Conservation (phyloP, 2,797 vertebrate genomes). For the Syndactyla subalaris region DNA sequence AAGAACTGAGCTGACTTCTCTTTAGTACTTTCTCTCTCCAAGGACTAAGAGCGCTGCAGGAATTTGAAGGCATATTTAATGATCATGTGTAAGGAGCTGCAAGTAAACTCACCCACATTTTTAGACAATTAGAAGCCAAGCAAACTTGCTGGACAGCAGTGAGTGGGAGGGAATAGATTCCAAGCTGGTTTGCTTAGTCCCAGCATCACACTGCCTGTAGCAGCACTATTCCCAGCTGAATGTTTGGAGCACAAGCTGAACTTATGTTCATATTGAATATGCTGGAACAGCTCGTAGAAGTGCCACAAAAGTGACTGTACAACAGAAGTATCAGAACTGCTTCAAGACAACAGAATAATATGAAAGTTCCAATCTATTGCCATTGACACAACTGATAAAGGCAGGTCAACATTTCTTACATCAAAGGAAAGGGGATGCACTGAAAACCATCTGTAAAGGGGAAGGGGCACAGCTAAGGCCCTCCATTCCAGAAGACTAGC, state of each 20-base stretch:
- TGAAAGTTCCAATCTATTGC: background rate
- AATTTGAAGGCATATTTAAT: background rate
- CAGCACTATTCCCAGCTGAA: background rate
- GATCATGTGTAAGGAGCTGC: background rate
- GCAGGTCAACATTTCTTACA: background rate
- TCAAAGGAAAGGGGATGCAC: background rate
- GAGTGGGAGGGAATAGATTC: background rate
- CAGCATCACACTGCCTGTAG: background rate
- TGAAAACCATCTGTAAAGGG: background rate
- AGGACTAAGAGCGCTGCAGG: background rate
- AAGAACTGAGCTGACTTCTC: background rate
- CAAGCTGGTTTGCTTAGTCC: background rate
- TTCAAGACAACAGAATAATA: background rate
- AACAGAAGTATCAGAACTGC: background rate
- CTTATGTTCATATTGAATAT: background rate
- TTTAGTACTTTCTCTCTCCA: background rate
- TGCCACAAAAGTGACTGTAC: background rate
- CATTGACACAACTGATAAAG: background rate
- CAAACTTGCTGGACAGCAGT: background rate
- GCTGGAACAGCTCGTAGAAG: background rate
- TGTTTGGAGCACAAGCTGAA: background rate
- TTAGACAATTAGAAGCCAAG: background rate
- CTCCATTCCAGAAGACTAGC: background rate
- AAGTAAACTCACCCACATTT: background rate
- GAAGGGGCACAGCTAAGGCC: background rate